Percentiles rank a stretch among this genome's conserved stretches.
Conservation (phyloP, 2,113 vertebrate species). For the Empidonax alnorum region DNA sequence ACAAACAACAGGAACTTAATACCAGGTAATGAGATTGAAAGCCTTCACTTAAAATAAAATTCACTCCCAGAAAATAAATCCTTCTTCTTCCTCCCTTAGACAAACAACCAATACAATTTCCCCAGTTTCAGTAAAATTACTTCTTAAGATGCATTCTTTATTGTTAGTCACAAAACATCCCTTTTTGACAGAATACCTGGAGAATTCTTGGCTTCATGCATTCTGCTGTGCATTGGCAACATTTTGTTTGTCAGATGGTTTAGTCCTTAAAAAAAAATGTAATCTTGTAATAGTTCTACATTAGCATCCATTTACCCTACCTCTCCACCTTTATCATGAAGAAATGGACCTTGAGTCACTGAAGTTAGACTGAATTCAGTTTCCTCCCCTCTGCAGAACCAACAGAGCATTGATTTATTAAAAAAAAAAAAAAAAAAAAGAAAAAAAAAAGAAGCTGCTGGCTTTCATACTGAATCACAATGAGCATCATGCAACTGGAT, state of each 20-base stretch:
- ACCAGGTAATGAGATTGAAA: neutral
- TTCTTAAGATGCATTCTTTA: neutral
- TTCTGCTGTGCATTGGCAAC: neutral
- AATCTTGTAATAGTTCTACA: neutral
- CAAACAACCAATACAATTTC: neutral
- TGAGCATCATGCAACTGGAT: slow-evolving; percentile 14
- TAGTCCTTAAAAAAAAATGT: neutral
- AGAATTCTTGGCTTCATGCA: neutral
- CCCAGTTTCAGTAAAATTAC: neutral
- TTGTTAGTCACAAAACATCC: neutral
- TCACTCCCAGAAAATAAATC: neutral
- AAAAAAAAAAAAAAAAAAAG: neutral
- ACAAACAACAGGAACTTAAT: neutral
- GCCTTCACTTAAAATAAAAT: neutral
- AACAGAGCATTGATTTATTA: slow-evolving; percentile 4
- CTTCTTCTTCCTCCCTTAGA: neutral
- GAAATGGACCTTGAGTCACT: slow-evolving; percentile 5
- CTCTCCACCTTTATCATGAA: neutral
- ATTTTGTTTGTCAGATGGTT: neutral
- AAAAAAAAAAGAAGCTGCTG: neutral
- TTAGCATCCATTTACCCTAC: neutral
- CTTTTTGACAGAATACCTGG: neutral
- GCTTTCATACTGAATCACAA: slow-evolving; percentile 49
- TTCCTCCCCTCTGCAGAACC: neutral
- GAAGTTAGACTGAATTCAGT: slow-evolving; percentile 29